Evolutionary conservation across 1,140 invertebrate species (phyloP), one percentile per base, ranked within the genome.

Genomic region (Coboldia fuscipes): DNA sequence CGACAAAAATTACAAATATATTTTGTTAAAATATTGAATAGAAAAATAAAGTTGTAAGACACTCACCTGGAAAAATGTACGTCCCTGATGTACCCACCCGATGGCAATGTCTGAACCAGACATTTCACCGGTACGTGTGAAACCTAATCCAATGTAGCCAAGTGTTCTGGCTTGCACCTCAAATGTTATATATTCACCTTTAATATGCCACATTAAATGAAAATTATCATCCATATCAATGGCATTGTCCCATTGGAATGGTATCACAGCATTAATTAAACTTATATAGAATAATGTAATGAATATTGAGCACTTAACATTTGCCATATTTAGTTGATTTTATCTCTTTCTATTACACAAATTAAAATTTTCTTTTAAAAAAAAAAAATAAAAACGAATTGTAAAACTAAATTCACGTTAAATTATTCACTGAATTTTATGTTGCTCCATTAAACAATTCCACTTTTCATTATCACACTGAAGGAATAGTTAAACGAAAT

Each of bases 91-190:
- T 17, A 68, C 63, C 71, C 70, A 73, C 22, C 70, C 72, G 40
- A 70, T 62, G 38, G 72, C 63, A 47, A 74, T 63, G 51, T 75
- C 70, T 24, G 68, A 57, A n/a, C 65, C 66, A 33, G 58, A 56
- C 61, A 65, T 63, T 28, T 58, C 52, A 13, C 68, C 69, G 45
- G 71, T 65, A 31, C 58, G 62, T 26, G 66, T 72, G 42, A 73
- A 64, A 28, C 72, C 72, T 39, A 74, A 66, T 4, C 68, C 70
- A 27, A 74, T 60, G 46, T 70, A 75, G 13, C 72, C 72, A 16
- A 61, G 55, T 18, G 70, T 70, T 44, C 61, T 58, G 18, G 69
- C 70, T 51, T 69, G 66, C 31, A 71, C 53, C 45, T 72, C 65
- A 45, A 72, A 71, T 10, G 60, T 68, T 37, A 72, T 62, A 32